Evolutionary conservation across 1,140 invertebrate species (phyloP), one percentile per base, ranked within the genome.

Genomic region (Euglossa dilemma): DNA sequence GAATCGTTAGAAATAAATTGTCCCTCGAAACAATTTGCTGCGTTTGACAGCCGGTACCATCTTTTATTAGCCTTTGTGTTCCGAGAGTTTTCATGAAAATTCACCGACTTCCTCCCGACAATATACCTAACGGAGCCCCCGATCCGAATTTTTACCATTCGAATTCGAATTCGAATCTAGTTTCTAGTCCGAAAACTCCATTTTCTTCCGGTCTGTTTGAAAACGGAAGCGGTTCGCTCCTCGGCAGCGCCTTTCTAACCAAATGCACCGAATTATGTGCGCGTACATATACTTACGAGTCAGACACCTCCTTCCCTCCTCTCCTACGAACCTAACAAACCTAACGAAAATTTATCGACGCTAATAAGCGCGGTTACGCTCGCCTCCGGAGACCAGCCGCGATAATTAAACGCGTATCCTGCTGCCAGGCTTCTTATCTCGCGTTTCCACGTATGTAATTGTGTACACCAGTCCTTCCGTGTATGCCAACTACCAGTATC

Each of bases 381-480:
- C 72, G n/a, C 23, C 45, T 14, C 2, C 14, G 28, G 47, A 14
- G 74, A 77, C 63, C 66, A 28, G 50, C 56, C 61, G 61, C 61
- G 74, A 77, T 77, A 77, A 77, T 77, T 77, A 73, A 73, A 57
- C 50, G 50, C 50, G 50, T n/a, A 71, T 71, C 69, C 69, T 54
- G 14, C 16, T 6, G 14, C 0, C 50, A 20, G 12, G 12, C 50
- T 36, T 54, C 50, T 52, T 71, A 71, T 36, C 50, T 52, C 45
- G 67, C 47, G 66, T 67, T 67, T 47, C 66, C 66, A 67, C 45
- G 1, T 36, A 36, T 36, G 36, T 36, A 36, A 36, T 36, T 36
- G 36, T 36, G 43, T 67, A 67, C 66, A 20, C 66, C 7, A 23
- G 20, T 6, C 14, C 7, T 14, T 67, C 50, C 18, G n/a, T 45